Evolutionary conservation across 2,113 vertebrate genomes (phyloP).

Genomic region (Malaclemys terrapin): DNA sequence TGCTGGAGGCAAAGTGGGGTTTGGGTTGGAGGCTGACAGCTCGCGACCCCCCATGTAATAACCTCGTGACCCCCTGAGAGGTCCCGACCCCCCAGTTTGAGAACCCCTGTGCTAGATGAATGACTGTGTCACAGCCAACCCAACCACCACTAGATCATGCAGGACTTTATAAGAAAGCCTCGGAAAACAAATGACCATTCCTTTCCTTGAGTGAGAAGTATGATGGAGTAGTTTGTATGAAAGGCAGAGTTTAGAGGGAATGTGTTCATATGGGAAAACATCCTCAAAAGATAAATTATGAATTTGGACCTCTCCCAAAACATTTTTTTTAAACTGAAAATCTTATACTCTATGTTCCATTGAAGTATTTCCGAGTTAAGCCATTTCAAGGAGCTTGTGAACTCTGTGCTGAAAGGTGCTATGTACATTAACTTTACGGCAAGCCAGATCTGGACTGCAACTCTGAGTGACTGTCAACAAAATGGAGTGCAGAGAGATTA

Average conservation of each 20-base stretch:
- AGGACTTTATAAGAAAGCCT: slow-evolving; percentile 30
- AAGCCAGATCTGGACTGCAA: slow-evolving; percentile 23
- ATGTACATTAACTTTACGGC: slow-evolving; percentile 16
- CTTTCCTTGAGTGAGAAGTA: neutral
- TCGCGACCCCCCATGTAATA: no score
- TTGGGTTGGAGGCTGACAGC: no score
- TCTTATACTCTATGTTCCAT: fast-evolving
- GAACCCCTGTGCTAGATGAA: slow-evolving; percentile 21
- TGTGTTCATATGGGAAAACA: slow-evolving; percentile 41
- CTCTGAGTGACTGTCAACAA: slow-evolving; percentile 28
- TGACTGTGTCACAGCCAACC: neutral
- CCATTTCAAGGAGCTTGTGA: neutral
- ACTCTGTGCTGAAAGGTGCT: neutral
- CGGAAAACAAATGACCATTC: neutral
- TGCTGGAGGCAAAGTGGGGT: no score
- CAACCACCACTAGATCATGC: neutral
- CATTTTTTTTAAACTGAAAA: neutral
- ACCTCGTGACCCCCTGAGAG: no score
- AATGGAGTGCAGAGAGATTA: neutral
- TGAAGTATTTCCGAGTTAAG: neutral
- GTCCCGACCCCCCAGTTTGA: no score
- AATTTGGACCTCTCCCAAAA: neutral
- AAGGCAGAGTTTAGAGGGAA: neutral
- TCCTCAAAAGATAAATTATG: slow-evolving; percentile 40
- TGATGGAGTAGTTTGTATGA: neutral